phyloP scores from a whole-genome alignment of 2,113 vertebrate species.

The Chaenocephalus aceratus region DNA sequence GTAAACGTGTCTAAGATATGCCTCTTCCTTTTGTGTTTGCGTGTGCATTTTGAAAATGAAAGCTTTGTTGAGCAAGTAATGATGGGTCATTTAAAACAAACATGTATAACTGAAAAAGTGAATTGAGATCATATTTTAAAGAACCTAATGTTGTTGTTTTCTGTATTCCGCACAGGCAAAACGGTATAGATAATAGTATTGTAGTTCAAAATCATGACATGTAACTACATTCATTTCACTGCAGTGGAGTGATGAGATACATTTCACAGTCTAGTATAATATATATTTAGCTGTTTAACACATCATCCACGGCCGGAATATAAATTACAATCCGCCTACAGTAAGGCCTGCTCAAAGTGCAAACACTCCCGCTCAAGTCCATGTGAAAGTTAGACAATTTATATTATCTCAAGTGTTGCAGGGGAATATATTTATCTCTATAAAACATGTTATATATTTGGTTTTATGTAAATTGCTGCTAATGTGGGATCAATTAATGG shows the following conservation, averaged over 20 bases:
- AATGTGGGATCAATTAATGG: too few species aligned
- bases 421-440: not conserved
- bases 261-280: not conserved
- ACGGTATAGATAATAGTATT: not conserved
- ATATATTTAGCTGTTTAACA: slow-evolving; percentile 23
- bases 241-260: not conserved
- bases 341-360: not conserved
- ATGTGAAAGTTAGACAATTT: not conserved
- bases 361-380: not conserved
- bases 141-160: not conserved
- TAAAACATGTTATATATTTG: too few species aligned
- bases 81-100: not conserved
- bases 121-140: not conserved
- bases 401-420: slow-evolving; percentile 5
- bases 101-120: not conserved
- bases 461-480: too few species aligned
- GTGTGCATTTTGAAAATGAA: slow-evolving; percentile 13
- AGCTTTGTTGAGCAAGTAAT: not conserved
- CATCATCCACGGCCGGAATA: slow-evolving; percentile 17
- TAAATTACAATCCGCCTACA: slow-evolving; percentile 32
- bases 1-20: slow-evolving; percentile 31
- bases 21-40: slow-evolving; percentile 21
- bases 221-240: not conserved
- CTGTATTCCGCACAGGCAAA: not conserved
- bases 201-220: not conserved